Evolutionary conservation across 2,797 vertebrate genomes (phyloP), one percentile per base, ranked within the genome.

Genomic region (Bufotes viridis): DNA sequence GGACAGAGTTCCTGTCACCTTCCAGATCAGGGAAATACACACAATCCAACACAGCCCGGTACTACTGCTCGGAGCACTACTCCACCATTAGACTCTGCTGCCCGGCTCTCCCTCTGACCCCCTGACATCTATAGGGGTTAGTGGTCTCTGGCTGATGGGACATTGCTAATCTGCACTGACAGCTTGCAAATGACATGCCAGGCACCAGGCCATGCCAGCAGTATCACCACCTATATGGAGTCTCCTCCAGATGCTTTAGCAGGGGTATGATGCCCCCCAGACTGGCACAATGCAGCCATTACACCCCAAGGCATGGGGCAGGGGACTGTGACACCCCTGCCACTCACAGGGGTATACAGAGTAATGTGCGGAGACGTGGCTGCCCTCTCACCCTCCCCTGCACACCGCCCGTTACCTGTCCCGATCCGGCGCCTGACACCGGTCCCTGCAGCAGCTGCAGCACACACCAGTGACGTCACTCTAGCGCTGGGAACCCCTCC

Each of bases 381-480:
- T 55, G 53, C 53, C 53, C 53, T 12, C 55, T 57, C 14, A 57
- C 55, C 15, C 60, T 29, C 69, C 80, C 75, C 69, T 57, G 78
- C 84, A 42, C 42, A 42, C 42, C 87, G 20, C 90, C 49, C 1
- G 51, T 87, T 78, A 87, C 85, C 85, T 80, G 65, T 18, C 61
- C 85, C 26, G 85, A 17, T 90, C 91, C 87, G 90, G 89, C 87
- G 63, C 82, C 87, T 51, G 53, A 72, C 81, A 82, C 85, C 82
- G 87, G 87, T 72, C 80, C 83, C 87, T 61, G 69, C 82, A 88
- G 83, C 88, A 86, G 88, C 84, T 60, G 88, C 84, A 89, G 88
- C 60, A 82, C 80, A 61, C 42, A 53, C 26, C 57, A 17, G 88
- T 89, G 88, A 89, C 88, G 88, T 89, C 88, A 86, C 61, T 12